Evolutionary conservation across 35 echinoderm and acorn worm species (phyloP).

Genomic region (Patiria miniata): DNA sequence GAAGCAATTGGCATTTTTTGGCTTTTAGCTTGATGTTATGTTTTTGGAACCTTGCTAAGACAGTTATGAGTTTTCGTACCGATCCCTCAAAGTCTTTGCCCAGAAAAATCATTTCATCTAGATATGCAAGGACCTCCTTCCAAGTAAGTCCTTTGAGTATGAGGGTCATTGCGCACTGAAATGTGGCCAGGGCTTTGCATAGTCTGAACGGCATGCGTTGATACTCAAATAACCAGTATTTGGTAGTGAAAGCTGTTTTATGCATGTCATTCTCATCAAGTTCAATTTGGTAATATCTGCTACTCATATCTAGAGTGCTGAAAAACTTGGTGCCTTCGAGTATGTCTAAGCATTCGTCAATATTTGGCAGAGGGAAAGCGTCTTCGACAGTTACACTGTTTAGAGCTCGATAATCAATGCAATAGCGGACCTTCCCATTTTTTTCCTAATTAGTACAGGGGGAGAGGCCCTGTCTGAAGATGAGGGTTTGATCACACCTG

Average conservation of each 20-base stretch:
- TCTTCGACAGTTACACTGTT: too few relatives aligned
- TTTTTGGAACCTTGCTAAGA: too few relatives aligned
- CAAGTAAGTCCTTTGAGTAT: conserved; percentile 29
- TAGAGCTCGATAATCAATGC: too few relatives aligned
- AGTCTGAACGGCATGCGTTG: too few relatives aligned
- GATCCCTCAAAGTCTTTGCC: too few relatives aligned
- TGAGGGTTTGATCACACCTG: conserved; percentile 31
- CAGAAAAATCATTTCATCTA: too few relatives aligned
- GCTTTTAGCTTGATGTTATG: too few relatives aligned
- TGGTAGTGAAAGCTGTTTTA: conserved; percentile 49
- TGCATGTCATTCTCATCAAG: conserved; percentile 18
- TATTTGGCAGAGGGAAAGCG: conserved; percentile 39
- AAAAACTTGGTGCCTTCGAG: conserved; percentile 42
- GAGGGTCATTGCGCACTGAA: neutral
- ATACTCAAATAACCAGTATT: conserved; percentile 38
- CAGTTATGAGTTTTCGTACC: too few relatives aligned
- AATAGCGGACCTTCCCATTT: too few relatives aligned
- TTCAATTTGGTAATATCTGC: conserved; percentile 37
- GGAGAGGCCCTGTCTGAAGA: conserved; percentile 23
- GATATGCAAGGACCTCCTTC: neutral
- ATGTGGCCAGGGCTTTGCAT: too few relatives aligned
- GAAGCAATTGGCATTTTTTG: too few relatives aligned
- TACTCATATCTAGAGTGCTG: conserved; percentile 41
- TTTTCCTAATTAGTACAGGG: conserved; percentile 18
- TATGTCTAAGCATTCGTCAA: conserved; percentile 53